Evolutionary conservation across 1,140 invertebrate species (phyloP), one percentile per base, ranked within the genome.

Genomic region (Cotesia typhae): DNA sequence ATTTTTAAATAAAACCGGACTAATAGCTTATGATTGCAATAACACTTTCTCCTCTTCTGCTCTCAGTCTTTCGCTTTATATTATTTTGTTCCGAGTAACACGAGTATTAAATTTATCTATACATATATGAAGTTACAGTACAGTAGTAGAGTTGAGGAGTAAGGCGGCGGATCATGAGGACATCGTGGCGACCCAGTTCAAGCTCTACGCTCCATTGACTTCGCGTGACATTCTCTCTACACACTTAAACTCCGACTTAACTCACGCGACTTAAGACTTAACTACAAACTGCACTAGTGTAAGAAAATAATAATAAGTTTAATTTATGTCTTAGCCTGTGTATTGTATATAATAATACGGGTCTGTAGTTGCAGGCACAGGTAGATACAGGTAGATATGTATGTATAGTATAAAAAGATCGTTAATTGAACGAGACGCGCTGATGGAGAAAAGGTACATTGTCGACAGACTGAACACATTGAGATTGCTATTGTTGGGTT

Each of bases 11-110:
- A 47, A 47, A 47, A 47, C 41, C 41, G 41, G 41, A 47, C 41
- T 47, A 47, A 47, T 47, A 47, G 41, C 5, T 47, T 47, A 47
- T 47, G 41, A 47, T 47, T 73, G 73, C 74, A 74, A 75, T 74
- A 78, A 74, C 80, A 83, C 82, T 84, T 83, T 83, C 83, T 83
- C 80, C 41, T 80, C 76, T 67, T 78, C 74, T 77, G 52, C 75
- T 66, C n/a, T 41, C 53, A 12, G 10, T 7, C 4, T 55, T 12
- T 55, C n/a, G 53, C n/a, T 57, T 5, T 4, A 57, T 52, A 52
- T 52, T 52, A n/a, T 52, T 28, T 28, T 28, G 41, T 10, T 47
- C 7, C 2, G 5, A 10, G 41, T 47, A 47, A 47, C 41, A 47
- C 10, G 41, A 47, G 41, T 47, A 47, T 47, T 47, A 47, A 47